These are phyloP conservation scores for Eudyptes chrysolophus DNA, from an alignment of 2,113 vertebrate genomes.

Conservation along the genomic window DNA sequence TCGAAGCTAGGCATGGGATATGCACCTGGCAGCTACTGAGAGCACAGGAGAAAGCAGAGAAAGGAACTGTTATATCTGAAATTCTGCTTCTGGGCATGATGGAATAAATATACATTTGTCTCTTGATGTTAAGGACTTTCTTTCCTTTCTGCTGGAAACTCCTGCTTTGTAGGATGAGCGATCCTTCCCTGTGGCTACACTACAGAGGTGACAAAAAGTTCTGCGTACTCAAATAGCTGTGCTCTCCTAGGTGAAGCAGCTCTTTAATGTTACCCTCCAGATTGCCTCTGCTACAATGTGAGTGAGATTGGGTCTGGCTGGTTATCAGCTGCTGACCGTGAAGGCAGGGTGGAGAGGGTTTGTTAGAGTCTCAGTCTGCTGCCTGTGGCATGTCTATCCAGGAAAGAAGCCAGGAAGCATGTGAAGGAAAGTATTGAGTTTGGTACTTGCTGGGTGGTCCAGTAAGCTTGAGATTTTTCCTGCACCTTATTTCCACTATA, in stretches of 20 bases:
- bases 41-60: not conserved
- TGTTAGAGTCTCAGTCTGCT: not conserved
- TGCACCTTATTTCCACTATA: not conserved
- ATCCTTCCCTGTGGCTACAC: not conserved
- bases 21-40: not conserved
- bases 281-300: not conserved
- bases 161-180: not conserved
- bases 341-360: not conserved
- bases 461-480: not conserved
- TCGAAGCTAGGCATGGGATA: not conserved
- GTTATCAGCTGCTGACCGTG: not conserved
- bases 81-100: not conserved
- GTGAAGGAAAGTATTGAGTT: not conserved
- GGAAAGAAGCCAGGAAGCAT: slow-evolving; percentile 24
- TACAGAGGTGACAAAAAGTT: not conserved
- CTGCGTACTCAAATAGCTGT: not conserved
- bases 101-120: not conserved
- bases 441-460: slow-evolving; percentile 32
- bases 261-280: not conserved
- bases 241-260: not conserved
- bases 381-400: slow-evolving; percentile 1
- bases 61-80: not conserved
- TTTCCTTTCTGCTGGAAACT: not conserved
- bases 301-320: not conserved
- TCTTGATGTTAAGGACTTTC: not conserved